Conservation (phyloP, 2,797 vertebrate species). For the Scolopax bukidnonensis region DNA sequence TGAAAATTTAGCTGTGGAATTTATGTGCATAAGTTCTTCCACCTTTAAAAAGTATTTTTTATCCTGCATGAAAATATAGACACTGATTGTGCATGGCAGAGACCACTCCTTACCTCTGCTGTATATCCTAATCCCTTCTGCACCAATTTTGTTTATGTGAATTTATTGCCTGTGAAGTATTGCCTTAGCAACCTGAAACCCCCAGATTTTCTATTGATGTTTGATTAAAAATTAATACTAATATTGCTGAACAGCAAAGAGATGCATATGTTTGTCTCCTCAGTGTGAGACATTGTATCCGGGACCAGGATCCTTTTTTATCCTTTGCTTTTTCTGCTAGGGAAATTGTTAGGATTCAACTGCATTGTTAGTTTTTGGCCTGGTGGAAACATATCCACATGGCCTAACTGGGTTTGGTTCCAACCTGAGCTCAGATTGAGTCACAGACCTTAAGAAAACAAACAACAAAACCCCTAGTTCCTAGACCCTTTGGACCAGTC, state of each 20-base stretch:
- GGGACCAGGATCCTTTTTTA: neutral
- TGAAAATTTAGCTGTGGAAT: constrained; percentile 35
- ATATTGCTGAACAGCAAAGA: neutral
- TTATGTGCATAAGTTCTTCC: constrained; percentile 30
- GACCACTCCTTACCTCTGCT: neutral
- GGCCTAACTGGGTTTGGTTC: neutral
- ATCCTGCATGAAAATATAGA: constrained; percentile 20
- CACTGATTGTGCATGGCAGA: neutral
- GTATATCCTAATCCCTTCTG: neutral
- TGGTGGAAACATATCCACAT: neutral
- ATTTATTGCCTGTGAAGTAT: constrained; percentile 3
- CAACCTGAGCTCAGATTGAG: neutral
- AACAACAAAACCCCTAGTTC: neutral
- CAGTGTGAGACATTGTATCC: neutral
- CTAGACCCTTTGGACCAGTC: neutral
- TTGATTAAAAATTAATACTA: neutral
- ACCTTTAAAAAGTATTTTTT: constrained; percentile 24
- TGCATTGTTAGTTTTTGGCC: neutral
- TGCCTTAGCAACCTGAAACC: neutral
- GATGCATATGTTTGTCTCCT: neutral
- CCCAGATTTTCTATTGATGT: neutral
- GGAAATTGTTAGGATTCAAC: neutral
- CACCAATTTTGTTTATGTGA: neutral
- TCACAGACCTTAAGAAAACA: neutral
- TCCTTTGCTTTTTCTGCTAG: neutral